These are phyloP conservation scores for Eilema griseolum DNA, from an alignment of 2,888 invertebrate genomes.

Conservation along the genomic window DNA sequence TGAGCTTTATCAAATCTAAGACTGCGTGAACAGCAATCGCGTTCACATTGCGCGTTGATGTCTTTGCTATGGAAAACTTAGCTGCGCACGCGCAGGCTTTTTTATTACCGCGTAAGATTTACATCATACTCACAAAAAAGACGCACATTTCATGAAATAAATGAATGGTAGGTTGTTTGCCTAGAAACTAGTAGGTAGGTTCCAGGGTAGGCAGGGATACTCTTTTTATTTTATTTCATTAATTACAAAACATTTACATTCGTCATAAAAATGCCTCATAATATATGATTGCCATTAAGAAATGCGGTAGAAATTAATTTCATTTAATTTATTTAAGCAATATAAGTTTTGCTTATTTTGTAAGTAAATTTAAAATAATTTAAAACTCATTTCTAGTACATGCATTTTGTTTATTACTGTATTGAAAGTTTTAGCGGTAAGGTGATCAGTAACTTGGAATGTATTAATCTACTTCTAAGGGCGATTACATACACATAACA, in stretches of 20 bases:
- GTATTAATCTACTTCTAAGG: background rate
- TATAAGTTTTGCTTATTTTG: too few species aligned
- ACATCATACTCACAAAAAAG: background rate
- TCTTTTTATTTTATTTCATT: too few species aligned
- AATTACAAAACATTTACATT: too few species aligned
- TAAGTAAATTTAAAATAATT: too few species aligned
- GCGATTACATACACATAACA: background rate
- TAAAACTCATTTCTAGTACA: too few species aligned
- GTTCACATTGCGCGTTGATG: conserved; percentile 68
- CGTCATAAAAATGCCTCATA: too few species aligned
- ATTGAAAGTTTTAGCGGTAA: background rate
- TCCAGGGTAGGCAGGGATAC: background rate
- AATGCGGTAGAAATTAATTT: too few species aligned
- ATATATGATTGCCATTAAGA: too few species aligned
- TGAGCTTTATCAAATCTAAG: conserved; percentile 8
- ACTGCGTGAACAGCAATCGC: background rate
- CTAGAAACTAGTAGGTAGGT: background rate
- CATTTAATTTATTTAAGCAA: too few species aligned
- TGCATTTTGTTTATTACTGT: background rate
- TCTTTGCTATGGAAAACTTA: conserved; percentile 60
- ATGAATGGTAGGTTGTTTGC: background rate
- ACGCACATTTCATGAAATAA: background rate
- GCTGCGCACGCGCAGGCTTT: conserved; percentile 50
- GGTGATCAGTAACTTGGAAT: background rate
- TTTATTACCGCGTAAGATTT: background rate